Evolutionary conservation across 2,113 vertebrate genomes (phyloP).

Genomic region (Chaetodon trifascialis): DNA sequence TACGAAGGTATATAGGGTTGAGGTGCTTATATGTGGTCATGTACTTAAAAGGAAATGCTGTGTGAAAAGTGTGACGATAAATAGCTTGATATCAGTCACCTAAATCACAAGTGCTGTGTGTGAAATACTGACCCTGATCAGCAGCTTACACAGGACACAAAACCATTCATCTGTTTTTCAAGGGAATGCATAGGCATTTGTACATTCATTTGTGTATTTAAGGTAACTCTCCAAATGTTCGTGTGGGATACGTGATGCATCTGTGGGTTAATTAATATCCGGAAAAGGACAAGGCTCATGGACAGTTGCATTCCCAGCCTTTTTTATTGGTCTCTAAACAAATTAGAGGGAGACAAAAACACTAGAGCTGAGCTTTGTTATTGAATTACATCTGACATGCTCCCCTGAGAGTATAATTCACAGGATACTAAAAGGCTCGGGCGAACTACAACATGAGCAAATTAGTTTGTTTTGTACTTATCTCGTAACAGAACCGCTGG

Average conservation of each 20-base stretch:
- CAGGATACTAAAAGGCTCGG: slow-evolving; percentile 68
- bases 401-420: slow-evolving; percentile 72
- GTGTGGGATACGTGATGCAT: slow-evolving; percentile 30
- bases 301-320: slow-evolving; percentile 75
- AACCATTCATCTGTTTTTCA: background rate
- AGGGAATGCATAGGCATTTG: background rate
- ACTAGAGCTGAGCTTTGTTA: slow-evolving; percentile 74
- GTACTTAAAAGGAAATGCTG: background rate
- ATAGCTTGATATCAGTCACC: background rate
- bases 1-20: slow-evolving; percentile 5
- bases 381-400: slow-evolving; percentile 75
- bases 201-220: background rate
- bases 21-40: slow-evolving; percentile 5
- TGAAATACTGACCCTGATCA: background rate
- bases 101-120: background rate
- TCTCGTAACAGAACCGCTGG: slow-evolving; percentile 45
- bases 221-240: background rate
- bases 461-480: slow-evolving; percentile 75
- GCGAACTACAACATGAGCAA: slow-evolving; percentile 65
- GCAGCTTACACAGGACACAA: background rate
- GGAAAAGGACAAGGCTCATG: slow-evolving; percentile 60
- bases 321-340: slow-evolving; percentile 83
- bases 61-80: slow-evolving; percentile 7
- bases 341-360: slow-evolving; percentile 84
- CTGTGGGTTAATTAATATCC: slow-evolving; percentile 77